A percentile compares a stretch with the other conserved stretches of the same genome.
These are phyloP conservation scores for Callaeas wilsoni DNA, from an alignment of 2,113 vertebrate genomes.

Conservation along the genomic window DNA sequence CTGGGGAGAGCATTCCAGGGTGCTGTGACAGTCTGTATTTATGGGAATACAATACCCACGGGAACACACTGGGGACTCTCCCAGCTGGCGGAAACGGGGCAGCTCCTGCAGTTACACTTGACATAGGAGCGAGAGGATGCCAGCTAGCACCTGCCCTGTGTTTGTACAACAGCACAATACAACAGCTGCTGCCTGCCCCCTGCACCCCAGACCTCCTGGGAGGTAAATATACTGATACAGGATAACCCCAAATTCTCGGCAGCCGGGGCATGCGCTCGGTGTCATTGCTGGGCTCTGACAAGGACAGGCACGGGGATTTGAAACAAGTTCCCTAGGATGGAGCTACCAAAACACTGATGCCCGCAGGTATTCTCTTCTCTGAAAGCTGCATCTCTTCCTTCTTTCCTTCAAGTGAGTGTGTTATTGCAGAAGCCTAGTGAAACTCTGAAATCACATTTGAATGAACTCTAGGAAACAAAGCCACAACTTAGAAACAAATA, in stretches of 20 bases:
- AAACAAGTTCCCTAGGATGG: neutral
- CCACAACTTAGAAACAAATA: neutral
- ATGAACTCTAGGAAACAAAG: neutral
- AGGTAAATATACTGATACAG: neutral
- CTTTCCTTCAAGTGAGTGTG: neutral
- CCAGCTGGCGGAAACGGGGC: neutral
- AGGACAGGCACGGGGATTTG: neutral
- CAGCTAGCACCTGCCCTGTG: constrained; percentile 17
- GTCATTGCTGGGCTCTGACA: neutral
- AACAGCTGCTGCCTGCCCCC: neutral
- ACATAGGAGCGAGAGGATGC: neutral
- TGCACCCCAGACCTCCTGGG: neutral
- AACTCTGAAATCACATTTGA: neutral
- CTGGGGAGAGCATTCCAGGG: neutral
- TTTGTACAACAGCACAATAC: neutral
- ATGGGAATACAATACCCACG: neutral
- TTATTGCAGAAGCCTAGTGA: neutral
- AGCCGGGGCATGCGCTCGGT: neutral
- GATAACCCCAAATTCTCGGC: neutral
- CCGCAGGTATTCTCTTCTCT: neutral
- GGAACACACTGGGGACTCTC: neutral
- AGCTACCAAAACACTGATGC: neutral
- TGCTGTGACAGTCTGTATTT: neutral
- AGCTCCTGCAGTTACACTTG: neutral
- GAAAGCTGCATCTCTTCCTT: neutral